phyloP scores from a whole-genome alignment of 92 coral and sea anemone genomes.

The Palythoa grandiflora region DNA sequence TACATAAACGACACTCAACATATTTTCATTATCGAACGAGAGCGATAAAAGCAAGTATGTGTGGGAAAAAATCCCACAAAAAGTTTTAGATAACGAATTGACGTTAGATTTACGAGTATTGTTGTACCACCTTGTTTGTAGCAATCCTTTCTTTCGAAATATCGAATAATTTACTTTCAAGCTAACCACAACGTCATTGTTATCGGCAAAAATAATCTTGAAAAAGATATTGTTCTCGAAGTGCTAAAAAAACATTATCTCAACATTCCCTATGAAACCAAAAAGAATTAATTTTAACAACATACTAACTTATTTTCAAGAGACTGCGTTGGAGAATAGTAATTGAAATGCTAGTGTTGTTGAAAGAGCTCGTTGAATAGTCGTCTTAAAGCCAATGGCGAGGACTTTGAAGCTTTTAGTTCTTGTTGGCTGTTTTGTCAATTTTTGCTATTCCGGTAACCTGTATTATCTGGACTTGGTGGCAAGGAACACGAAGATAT shows the following conservation, averaged over 20 bases:
- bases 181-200: conserved; percentile 20
- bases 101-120: background rate
- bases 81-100: background rate
- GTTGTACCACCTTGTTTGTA: background rate
- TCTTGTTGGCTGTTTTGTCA: background rate
- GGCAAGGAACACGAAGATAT: background rate
- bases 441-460: conserved; percentile 10
- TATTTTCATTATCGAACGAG: background rate
- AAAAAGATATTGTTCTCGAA: conserved; percentile 9
- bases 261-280: conserved; percentile 8
- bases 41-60: background rate
- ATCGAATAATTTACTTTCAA: background rate
- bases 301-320: background rate
- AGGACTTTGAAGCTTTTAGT: background rate
- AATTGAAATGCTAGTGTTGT: background rate
- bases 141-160: background rate
- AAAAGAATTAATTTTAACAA: background rate
- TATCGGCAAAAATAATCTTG: conserved; percentile 39
- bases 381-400: background rate
- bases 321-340: background rate
- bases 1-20: background rate
- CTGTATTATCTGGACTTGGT: conserved; percentile 13
- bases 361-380: background rate
- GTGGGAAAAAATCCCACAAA: background rate
- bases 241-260: conserved; percentile 35